Evolutionary conservation across 1,140 invertebrate species (phyloP).

Genomic region (Drosophila setifemur): DNA sequence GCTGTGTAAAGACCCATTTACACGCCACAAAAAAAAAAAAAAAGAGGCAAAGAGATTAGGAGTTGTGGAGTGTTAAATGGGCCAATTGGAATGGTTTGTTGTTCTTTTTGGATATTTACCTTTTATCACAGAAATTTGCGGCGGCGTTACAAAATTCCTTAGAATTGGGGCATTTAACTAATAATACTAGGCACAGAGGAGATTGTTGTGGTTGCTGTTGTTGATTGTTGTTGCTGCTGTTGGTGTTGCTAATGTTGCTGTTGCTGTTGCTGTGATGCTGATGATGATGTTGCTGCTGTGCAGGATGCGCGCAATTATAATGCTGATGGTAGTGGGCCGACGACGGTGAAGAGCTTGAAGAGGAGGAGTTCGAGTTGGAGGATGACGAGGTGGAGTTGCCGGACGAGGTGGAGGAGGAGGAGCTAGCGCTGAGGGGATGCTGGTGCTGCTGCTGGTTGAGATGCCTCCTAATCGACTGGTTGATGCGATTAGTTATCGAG

Average conservation of each 20-base stretch:
- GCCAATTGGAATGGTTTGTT: neutral
- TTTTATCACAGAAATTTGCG: slow-evolving; percentile 83
- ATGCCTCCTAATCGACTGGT: slow-evolving; percentile 77
- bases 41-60: neutral
- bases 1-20: neutral
- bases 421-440: slow-evolving; percentile 50
- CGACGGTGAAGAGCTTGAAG: slow-evolving; percentile 41
- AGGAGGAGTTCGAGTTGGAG: slow-evolving; percentile 44
- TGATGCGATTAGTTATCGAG: slow-evolving; percentile 81
- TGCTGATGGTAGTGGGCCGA: slow-evolving; percentile 56
- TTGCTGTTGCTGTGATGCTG: slow-evolving; percentile 42
- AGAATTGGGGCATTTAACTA: slow-evolving; percentile 82
- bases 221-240: slow-evolving; percentile 41
- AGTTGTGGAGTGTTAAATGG: neutral
- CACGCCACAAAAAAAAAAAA: neutral
- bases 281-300: slow-evolving; percentile 40
- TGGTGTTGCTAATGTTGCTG: slow-evolving; percentile 12
- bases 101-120: slow-evolving; percentile 60
- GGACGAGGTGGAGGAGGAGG: slow-evolving; percentile 21
- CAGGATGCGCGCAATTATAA: slow-evolving; percentile 61
- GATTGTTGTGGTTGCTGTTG: slow-evolving; percentile 77
- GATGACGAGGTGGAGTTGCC: slow-evolving; percentile 26
- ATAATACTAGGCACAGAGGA: slow-evolving; percentile 83
- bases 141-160: slow-evolving; percentile 82
- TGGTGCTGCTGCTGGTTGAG: slow-evolving; percentile 78